phyloP scores from a whole-genome alignment of 1,140 invertebrate species.

The Rhynchophorus ferrugineus region DNA sequence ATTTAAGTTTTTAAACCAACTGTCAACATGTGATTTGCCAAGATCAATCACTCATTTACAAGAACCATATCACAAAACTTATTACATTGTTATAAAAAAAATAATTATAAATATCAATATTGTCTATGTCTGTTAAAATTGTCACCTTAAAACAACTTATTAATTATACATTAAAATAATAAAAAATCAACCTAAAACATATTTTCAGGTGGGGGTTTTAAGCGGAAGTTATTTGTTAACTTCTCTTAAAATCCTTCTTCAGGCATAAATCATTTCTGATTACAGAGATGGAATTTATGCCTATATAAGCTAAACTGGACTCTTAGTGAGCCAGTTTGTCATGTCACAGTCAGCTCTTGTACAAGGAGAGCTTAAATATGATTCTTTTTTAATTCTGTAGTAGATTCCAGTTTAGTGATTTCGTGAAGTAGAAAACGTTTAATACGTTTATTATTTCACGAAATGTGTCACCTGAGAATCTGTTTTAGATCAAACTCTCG shows the following conservation, averaged over 20 bases:
- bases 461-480: constrained; percentile 56
- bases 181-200: constrained; percentile 43
- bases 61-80: no score
- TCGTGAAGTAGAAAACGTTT: constrained; percentile 24
- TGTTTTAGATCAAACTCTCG: constrained; percentile 53
- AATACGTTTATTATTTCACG: constrained; percentile 23
- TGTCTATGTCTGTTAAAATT: no score
- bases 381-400: neutral
- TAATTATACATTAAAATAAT: no score
- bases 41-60: no score
- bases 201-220: constrained; percentile 48
- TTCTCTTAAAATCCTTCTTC: constrained; percentile 20
- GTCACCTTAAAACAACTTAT: no score
- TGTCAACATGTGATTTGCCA: no score
- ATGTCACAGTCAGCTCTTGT: no score
- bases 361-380: no score
- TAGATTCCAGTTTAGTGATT: constrained; percentile 2
- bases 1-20: no score
- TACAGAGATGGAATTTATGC: constrained; percentile 49
- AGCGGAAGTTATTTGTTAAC: constrained; percentile 6
- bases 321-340: no score
- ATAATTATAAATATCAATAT: no score
- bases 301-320: constrained; percentile 36
- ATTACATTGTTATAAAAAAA: no score
- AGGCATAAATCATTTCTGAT: constrained; percentile 51